Conservation (phyloP, 1,140 invertebrate species). For the Orchestia grillus region DNA sequence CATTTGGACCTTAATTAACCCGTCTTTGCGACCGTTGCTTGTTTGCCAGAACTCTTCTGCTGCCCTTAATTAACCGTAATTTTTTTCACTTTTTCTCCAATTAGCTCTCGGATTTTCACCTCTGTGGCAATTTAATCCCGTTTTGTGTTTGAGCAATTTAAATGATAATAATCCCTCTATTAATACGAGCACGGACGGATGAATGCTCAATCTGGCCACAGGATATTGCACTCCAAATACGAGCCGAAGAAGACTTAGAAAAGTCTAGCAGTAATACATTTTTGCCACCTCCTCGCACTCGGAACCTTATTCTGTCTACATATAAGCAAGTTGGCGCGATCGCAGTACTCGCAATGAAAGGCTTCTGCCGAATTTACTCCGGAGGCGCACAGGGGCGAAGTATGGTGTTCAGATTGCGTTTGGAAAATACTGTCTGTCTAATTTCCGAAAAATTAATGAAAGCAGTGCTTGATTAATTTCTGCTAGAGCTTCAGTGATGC, state of each 20-base stretch:
- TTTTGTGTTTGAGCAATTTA: background rate
- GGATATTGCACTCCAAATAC: background rate
- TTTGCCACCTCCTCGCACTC: background rate
- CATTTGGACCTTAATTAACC: background rate
- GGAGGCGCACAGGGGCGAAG: background rate
- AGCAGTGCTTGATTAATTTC: background rate
- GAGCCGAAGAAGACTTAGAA: background rate
- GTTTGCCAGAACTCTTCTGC: background rate
- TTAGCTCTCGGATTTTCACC: background rate
- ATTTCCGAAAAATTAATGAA: background rate
- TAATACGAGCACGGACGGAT: background rate
- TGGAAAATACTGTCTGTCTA: background rate
- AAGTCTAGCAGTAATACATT: background rate
- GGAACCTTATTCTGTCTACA: background rate
- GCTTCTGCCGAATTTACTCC: background rate
- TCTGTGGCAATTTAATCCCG: background rate
- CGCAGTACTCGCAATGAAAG: background rate
- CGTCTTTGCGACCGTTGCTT: background rate
- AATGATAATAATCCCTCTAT: background rate
- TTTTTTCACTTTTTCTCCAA: background rate
- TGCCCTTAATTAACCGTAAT: background rate
- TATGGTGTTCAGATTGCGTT: background rate
- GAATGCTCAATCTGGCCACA: background rate
- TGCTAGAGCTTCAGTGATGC: too few species aligned
- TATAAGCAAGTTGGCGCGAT: background rate